Evolutionary conservation across 2,888 invertebrate genomes (phyloP).

Genomic region (Amblyteles armatorius): DNA sequence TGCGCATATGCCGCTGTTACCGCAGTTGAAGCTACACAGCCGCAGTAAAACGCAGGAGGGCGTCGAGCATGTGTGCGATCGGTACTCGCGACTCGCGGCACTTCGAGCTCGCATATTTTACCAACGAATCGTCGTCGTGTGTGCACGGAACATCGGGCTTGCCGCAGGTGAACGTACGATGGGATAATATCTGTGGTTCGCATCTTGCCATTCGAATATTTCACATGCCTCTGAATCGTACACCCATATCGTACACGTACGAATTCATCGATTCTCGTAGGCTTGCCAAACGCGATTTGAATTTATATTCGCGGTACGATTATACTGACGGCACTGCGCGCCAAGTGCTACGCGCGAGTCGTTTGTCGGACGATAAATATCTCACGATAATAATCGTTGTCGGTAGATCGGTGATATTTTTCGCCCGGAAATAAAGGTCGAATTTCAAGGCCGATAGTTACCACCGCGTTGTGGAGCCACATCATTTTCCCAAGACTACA

Average conservation of each 20-base stretch:
- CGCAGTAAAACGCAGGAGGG: neutral
- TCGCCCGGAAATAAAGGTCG: neutral
- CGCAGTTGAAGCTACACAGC: neutral
- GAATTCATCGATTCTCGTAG: constrained; percentile 59
- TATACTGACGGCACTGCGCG: neutral
- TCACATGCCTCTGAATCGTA: constrained; percentile 38
- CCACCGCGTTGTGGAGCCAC: neutral
- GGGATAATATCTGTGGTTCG: constrained; percentile 47
- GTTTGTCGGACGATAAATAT: constrained; percentile 19
- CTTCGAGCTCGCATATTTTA: constrained; percentile 11
- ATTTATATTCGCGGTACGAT: constrained; percentile 33
- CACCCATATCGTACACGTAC: constrained; percentile 24
- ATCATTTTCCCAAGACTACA: too few relatives aligned
- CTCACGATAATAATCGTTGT: neutral
- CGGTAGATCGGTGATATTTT: neutral
- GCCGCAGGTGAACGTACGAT: constrained; percentile 46
- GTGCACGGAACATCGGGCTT: neutral
- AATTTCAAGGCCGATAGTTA: neutral
- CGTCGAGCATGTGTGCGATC: neutral
- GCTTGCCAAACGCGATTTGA: constrained; percentile 50
- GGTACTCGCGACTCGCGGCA: constrained; percentile 11
- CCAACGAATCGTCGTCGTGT: constrained; percentile 17
- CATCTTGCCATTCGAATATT: constrained; percentile 59
- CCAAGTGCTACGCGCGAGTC: neutral
- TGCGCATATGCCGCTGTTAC: neutral